Base-by-base conservation (phyloP, 2,797 vertebrate genomes). In the Coregonus sp. region DNA sequence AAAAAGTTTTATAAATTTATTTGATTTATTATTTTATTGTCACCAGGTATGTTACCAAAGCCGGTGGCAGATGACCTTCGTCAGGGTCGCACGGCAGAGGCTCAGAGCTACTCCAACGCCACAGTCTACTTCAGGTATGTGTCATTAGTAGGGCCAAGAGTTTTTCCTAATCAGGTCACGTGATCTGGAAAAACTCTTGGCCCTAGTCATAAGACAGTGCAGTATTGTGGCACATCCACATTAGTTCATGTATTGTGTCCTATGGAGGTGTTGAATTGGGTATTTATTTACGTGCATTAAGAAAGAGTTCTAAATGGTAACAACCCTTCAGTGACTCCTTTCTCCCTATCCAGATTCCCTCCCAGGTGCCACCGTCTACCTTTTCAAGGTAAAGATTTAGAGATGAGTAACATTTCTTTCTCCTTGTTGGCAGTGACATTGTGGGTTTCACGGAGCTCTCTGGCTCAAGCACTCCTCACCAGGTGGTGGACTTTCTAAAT, bases 401-500 rank as follows among this genome's bases (percentile, higher is more conserved):
- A 75, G 51, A 37, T 68, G 47, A 80, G 15, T 80, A 18, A 82
- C 33, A 31, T 66, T 6, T 29, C 3, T 78, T 72, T 33, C 54
- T 76, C 35, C 29, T 35, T 33, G 71, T n/a, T 77, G 56, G 73
- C 80, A 94, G 94, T 84, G 94, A 95, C 54, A 95, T 95, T 74
- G 94, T 95, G 5, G 93, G 95, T 59, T 95, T 96, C 71, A 95
- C 93, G 7, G 88, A 93, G 82, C 89, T 95, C 63, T 96, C 93
- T 1, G 91, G 93, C 3, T 85, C 92, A 77, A 96, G 95, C 87
- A 95, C 94, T 0, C 95, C 94, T 0, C 85, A 95, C 81, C 92
- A 95, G 87, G 93, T 95, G 0, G 94, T 95, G n/a, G 77, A 95
- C 82, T 95, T 96, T 78, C 94, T 95, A 18, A 95, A 95, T 84